Base-by-base conservation (phyloP, 2,888 invertebrate genomes). In the Crioceris asparagi region DNA sequence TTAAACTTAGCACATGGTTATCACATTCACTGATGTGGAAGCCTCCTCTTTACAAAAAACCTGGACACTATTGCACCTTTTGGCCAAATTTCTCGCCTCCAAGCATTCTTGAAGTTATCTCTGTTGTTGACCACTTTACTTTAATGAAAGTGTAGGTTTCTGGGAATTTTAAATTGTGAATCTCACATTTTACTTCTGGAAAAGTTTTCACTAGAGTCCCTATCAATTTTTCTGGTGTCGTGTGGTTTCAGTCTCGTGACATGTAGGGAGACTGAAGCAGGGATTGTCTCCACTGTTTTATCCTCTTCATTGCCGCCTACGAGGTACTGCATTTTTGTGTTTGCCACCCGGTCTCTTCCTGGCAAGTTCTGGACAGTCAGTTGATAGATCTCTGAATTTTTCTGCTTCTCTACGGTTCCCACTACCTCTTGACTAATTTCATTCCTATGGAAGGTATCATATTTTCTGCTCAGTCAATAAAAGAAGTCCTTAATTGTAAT, bases 271-370 rank as follows among this genome's bases (percentile, higher is more conserved):
- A 33, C 7, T 33, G 25, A 30, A 17, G 30, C 16, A 30, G 30
- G 3, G 7, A 30, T 33, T 33, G 33, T 33, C 14, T 33, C 25
- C 14, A 33, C 33, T 33, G 17, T 33, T 33, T 14, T 33, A 33
- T 32, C 32, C 11, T 33, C 33, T 6, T 33, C 23, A 4, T 33
- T 33, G 15, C 25, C 25, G 17, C 33, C 33, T 33, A 33, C 25
- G 10, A 33, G 25, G 25, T 25, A 25, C 25, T 25, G 23, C 16
- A 16, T 33, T 25, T 23, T 25, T 33, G 32, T 1, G 5, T 21
- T 32, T 18, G 21, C 12, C 32, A 32, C 14, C 23, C 23, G 15
- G 11, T 23, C 23, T 33, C 33, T 33, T 33, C 25, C 33, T 33
- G 33, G 8, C 33, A 33, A 10, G 25, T 23, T 23, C 10, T 33